Evolutionary conservation across 2,888 invertebrate species (phyloP).

Genomic region (Archaeoteleia sp.): DNA sequence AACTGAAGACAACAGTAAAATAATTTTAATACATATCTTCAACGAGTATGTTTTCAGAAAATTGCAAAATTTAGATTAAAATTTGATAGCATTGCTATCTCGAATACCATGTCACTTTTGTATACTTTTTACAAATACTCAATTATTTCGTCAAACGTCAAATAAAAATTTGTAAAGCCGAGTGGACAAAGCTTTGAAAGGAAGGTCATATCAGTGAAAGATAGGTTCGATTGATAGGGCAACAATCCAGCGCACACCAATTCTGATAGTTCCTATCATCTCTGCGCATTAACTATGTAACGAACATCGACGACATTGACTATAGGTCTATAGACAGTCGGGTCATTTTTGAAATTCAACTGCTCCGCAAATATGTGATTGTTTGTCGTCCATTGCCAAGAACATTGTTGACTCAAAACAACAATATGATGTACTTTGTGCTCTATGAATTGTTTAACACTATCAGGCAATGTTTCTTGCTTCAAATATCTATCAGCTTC

Average conservation of each 20-base stretch:
- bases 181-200: too few relatives aligned
- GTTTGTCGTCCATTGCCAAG: slow-evolving; percentile 66
- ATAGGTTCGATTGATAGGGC: slow-evolving; percentile 27
- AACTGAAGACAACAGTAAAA: too few relatives aligned
- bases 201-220: too few relatives aligned
- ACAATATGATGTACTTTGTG: slow-evolving; percentile 14
- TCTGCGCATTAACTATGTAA: slow-evolving; percentile 42
- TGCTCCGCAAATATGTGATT: slow-evolving; percentile 65
- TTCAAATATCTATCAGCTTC: neutral
- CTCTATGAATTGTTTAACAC: neutral
- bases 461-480: neutral
- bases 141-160: too few relatives aligned
- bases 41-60: too few relatives aligned
- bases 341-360: slow-evolving; percentile 64
- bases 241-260: slow-evolving; percentile 31
- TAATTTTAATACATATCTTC: too few relatives aligned
- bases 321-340: slow-evolving; percentile 1
- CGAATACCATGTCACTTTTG: too few relatives aligned
- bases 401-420: slow-evolving; percentile 63
- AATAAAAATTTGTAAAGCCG: too few relatives aligned
- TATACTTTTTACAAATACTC: too few relatives aligned
- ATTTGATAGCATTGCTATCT: too few relatives aligned
- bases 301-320: slow-evolving; percentile 1
- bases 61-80: too few relatives aligned
- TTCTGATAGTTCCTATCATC: slow-evolving; percentile 8